Percentiles rank a stretch among this genome's conserved stretches.
Conservation (phyloP, 2,113 vertebrate species). For the Megaceryle torquata region DNA sequence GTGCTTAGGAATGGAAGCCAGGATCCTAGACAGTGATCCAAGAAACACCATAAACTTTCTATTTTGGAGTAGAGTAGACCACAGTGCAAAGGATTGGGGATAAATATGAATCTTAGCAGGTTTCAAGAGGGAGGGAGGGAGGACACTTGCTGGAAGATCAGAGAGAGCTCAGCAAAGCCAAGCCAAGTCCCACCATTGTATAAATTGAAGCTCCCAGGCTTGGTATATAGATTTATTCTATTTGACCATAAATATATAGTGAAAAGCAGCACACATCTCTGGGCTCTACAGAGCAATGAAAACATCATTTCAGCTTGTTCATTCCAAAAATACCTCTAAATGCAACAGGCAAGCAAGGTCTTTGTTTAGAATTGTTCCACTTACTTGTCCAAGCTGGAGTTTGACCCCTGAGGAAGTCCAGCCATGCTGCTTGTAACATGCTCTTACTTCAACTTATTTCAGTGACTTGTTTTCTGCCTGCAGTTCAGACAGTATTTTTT, state of each 20-base stretch:
- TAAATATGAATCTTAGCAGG: background rate
- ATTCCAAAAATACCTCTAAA: background rate
- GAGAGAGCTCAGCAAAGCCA: background rate
- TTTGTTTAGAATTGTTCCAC: conserved; percentile 10
- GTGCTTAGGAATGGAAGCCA: background rate
- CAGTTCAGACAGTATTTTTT: conserved; percentile 77
- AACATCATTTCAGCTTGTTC: background rate
- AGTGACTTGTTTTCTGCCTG: conserved; percentile 67
- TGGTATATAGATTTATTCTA: background rate
- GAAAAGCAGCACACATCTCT: background rate
- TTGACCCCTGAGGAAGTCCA: background rate
- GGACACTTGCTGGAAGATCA: background rate
- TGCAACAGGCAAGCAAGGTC: background rate
- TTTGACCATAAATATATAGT: background rate
- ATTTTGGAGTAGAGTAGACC: background rate
- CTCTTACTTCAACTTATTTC: conserved; percentile 63
- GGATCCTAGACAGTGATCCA: background rate
- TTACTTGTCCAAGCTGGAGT: background rate
- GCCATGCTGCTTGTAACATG: conserved; percentile 39
- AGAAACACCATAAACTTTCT: background rate
- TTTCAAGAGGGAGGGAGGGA: background rate
- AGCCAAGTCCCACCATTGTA: background rate
- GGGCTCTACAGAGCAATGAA: background rate
- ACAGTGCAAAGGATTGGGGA: background rate
- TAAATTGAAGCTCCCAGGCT: background rate